phyloP scores from a whole-genome alignment of 2,888 invertebrate species.

The Julus scandinavius region DNA sequence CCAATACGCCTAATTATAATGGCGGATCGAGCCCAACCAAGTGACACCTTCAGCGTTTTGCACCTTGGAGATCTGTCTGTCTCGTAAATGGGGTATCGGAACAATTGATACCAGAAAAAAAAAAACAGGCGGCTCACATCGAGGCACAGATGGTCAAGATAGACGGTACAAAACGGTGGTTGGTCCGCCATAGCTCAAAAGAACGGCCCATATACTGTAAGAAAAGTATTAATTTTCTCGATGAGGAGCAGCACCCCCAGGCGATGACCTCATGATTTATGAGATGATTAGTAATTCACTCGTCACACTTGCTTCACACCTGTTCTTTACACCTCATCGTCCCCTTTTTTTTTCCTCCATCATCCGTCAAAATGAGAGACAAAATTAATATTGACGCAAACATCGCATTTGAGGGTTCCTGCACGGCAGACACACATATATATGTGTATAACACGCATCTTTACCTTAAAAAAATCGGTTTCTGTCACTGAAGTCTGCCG shows the following conservation, averaged over 20 bases:
- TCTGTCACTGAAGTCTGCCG: neutral
- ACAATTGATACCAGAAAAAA: neutral
- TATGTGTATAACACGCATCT: neutral
- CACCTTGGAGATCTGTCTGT: neutral
- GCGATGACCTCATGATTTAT: conserved; percentile 51
- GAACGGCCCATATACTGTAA: neutral
- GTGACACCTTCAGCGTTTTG: neutral
- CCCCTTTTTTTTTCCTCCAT: conserved; percentile 22
- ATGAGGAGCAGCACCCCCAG: conserved; percentile 51
- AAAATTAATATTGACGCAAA: conserved; percentile 39
- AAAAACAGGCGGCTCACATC: neutral
- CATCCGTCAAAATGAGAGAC: conserved; percentile 39
- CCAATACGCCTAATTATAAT: neutral
- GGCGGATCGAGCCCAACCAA: neutral
- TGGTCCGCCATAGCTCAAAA: neutral
- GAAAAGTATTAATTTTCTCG: conserved; percentile 49
- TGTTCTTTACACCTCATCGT: conserved; percentile 49
- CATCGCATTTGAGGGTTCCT: neutral
- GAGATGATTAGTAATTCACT: conserved; percentile 51
- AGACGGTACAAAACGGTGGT: conserved; percentile 3
- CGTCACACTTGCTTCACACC: conserved; percentile 52
- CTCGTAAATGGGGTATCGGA: neutral
- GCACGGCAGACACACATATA: neutral
- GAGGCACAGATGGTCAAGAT: conserved; percentile 14
- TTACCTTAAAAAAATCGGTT: neutral